These are phyloP conservation scores for Lysiphlebus fabarum DNA, from an alignment of 1,140 invertebrate genomes.

Conservation along the genomic window DNA sequence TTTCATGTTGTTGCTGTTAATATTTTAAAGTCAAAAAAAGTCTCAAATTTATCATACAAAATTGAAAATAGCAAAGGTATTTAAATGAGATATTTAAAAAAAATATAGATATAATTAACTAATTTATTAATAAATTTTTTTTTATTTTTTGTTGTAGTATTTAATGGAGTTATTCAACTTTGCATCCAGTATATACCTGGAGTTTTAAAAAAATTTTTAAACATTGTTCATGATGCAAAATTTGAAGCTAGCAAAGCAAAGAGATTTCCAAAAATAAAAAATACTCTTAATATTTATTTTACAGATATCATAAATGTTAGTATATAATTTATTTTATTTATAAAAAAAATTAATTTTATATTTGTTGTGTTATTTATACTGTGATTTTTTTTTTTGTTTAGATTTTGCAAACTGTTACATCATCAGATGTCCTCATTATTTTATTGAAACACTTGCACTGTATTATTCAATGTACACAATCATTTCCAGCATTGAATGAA, in stretches of 20 bases:
- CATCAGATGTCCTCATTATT: conserved; percentile 72
- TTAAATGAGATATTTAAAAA: conserved; percentile 20
- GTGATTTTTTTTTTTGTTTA: neutral
- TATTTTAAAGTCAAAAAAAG: conserved; percentile 59
- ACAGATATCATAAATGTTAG: conserved; percentile 59
- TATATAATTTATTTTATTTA: neutral
- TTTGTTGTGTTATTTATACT: neutral
- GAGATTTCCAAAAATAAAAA: conserved; percentile 73
- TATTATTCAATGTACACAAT: conserved; percentile 72
- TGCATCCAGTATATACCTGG: conserved; percentile 79
- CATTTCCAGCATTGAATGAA: conserved; percentile 67
- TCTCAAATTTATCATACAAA: conserved; percentile 58
- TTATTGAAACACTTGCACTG: conserved; percentile 86
- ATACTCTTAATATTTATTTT: conserved; percentile 68
- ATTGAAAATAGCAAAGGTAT: conserved; percentile 64
- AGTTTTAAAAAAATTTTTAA: conserved; percentile 70
- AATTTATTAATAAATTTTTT: conserved; percentile 26
- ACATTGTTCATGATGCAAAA: conserved; percentile 55
- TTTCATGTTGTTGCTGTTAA: conserved; percentile 72
- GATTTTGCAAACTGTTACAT: conserved; percentile 74
- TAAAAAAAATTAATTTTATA: neutral
- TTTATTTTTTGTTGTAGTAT: conserved; percentile 55
- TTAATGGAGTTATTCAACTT: conserved; percentile 85
- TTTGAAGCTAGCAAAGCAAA: conserved; percentile 64
- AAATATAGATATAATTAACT: conserved; percentile 24